Base-by-base conservation (phyloP, 1,140 invertebrate species). In the Aphaenogaster ashmeadi region DNA sequence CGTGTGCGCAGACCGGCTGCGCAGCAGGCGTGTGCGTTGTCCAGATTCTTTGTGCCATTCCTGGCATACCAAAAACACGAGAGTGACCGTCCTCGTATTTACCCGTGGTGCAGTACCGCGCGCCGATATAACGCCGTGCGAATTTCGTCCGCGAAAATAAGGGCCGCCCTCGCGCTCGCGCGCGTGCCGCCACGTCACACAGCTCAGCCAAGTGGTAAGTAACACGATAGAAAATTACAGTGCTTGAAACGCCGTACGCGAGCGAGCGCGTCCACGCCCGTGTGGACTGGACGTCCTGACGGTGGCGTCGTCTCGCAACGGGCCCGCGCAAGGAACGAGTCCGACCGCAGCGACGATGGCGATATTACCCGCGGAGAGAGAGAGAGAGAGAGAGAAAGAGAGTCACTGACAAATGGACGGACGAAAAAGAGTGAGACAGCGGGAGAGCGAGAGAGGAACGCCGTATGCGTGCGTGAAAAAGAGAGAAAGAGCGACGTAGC, bases 31-130 rank as follows among this genome's bases (percentile, higher is more conserved):
- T 96, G 96, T 97, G 97, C 98, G 98, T 98, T 98, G 97, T 98
- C 97, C 96, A 97, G 97, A 98, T 98, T 98, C 98, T 98, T 98
- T 98, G 97, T 98, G 97, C 97, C 97, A 98, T 98, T 98, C 98
- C 97, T 98, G 96, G 97, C 98, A 98, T 98, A 98, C 98, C 98
- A 98, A 97, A 97, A 97, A 97, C 97, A 97, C 91, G 97, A 96
- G 97, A 96, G 97, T 95, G 97, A 97, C 97, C 97, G 96, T 96
- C 92, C 92, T 97, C 96, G 96, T 97, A 97, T 97, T 97, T 97
- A 97, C 97, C 66, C 96, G 96, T 96, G 92, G 93, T 93, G 94
- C 90, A 93, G 93, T 92, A 89, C 89, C 91, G 92, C 91, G 90
- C 90, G 90, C 72, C 89, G 90, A 92, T 92, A 89, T 87, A 86